These are phyloP conservation scores for Ivindomyrus marchei DNA, from an alignment of 2,113 vertebrate species.

Conservation along the genomic window DNA sequence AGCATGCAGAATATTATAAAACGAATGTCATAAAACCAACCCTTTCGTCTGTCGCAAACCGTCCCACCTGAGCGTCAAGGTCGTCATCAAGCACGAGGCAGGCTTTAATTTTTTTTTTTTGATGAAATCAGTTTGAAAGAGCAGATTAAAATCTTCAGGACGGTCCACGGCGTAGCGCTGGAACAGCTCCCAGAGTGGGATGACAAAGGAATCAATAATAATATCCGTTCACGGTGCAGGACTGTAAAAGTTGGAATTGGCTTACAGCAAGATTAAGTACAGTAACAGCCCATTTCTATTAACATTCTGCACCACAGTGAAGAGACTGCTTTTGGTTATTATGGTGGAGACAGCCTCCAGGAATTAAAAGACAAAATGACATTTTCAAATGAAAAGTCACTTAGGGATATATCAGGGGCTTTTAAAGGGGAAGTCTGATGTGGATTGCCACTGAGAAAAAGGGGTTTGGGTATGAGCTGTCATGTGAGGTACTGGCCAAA, in stretches of 20 bases:
- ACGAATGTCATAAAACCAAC: neutral
- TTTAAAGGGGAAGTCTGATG: neutral
- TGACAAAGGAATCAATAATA: conserved; percentile 12
- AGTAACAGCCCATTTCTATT: neutral
- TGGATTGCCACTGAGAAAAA: neutral
- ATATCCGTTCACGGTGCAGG: neutral
- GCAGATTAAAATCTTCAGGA: neutral
- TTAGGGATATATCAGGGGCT: neutral
- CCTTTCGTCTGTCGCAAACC: neutral
- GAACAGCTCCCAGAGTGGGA: conserved; percentile 4
- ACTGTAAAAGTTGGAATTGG: neutral
- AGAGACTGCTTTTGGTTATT: neutral
- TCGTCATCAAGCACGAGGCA: neutral
- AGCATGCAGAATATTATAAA: neutral
- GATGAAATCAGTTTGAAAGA: conserved; percentile 6
- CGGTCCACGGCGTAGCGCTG: neutral
- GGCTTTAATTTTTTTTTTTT: neutral
- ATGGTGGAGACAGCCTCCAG: neutral
- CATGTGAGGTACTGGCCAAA: neutral
- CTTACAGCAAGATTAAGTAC: conserved; percentile 8
- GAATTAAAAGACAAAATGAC: neutral
- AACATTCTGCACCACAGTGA: neutral
- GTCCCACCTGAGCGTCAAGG: neutral
- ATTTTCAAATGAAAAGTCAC: neutral
- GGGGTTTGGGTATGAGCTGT: neutral